phyloP scores from a whole-genome alignment of 2,113 vertebrate genomes.

The Bubo scandiacus region DNA sequence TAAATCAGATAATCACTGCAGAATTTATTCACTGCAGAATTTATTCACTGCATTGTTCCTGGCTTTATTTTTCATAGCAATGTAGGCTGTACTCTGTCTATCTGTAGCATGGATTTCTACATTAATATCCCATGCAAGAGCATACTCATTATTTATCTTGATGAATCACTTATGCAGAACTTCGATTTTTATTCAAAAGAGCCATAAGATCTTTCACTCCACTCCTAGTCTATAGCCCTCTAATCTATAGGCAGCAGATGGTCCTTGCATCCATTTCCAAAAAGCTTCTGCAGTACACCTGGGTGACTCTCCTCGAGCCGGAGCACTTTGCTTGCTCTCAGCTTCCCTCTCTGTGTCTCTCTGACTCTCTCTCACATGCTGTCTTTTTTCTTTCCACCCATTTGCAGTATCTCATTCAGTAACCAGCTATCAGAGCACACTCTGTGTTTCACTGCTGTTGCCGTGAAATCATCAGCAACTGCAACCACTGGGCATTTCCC shows the following conservation, averaged over 20 bases:
- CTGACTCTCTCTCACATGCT: slow-evolving; percentile 18
- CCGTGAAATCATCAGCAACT: slow-evolving; percentile 82
- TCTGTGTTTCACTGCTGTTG: slow-evolving; percentile 64
- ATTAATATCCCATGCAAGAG: slow-evolving; percentile 29
- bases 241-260: slow-evolving; percentile 72
- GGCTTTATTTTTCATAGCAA: slow-evolving; percentile 41
- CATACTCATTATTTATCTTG: slow-evolving; percentile 34
- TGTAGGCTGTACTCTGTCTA: slow-evolving; percentile 10
- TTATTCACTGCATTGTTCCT: slow-evolving; percentile 51
- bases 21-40: slow-evolving; percentile 57
- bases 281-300: slow-evolving; percentile 70
- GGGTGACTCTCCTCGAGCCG: slow-evolving; percentile 38
- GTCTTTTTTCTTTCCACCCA: slow-evolving; percentile 23
- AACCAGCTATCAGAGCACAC: slow-evolving; percentile 10
- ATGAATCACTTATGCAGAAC: slow-evolving; percentile 58
- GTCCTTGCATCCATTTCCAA: slow-evolving; percentile 69
- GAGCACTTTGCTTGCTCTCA: slow-evolving; percentile 49
- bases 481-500: slow-evolving; percentile 83
- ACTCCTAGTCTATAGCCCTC: slow-evolving; percentile 1
- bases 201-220: not conserved
- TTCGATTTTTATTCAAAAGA: slow-evolving; percentile 51
- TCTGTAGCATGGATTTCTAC: slow-evolving; percentile 22
- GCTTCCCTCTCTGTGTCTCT: slow-evolving; percentile 58
- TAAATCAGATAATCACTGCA: slow-evolving; percentile 47
- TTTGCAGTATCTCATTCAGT: slow-evolving; percentile 50